phyloP scores from a whole-genome alignment of 1,140 invertebrate genomes.

The Triops cancriformis region DNA sequence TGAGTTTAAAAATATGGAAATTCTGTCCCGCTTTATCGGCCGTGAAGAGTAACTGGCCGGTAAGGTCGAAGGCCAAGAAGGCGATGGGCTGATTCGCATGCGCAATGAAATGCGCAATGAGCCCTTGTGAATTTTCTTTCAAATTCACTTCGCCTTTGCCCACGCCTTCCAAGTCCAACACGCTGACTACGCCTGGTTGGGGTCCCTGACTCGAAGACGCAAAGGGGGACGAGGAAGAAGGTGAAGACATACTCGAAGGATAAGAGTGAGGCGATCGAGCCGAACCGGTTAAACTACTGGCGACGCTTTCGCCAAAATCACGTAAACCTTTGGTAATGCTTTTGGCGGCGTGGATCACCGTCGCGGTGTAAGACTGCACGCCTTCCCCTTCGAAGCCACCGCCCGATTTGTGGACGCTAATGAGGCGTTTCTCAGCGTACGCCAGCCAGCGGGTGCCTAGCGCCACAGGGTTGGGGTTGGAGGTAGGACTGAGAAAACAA shows the following conservation, averaged over 20 bases:
- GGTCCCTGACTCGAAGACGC: conserved; percentile 26
- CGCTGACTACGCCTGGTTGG: conserved; percentile 49
- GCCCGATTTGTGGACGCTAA: conserved; percentile 70
- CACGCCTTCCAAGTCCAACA: conserved; percentile 45
- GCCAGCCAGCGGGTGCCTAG: conserved; percentile 61
- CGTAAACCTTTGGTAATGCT: conserved; percentile 72
- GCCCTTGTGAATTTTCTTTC: conserved; percentile 49
- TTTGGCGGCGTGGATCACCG: conserved; percentile 89
- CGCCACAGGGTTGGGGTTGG: conserved; percentile 79
- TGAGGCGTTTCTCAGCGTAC: conserved; percentile 73
- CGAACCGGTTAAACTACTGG: conserved; percentile 71
- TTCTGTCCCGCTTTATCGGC: conserved; percentile 89
- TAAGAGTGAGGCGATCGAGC: conserved; percentile 34
- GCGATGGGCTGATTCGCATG: conserved; percentile 80
- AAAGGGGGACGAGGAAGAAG: conserved; percentile 23
- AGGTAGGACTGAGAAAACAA: conserved; percentile 78
- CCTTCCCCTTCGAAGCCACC: conserved; percentile 62
- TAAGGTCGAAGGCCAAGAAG: conserved; percentile 82
- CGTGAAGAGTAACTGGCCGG: conserved; percentile 82
- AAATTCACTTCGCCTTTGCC: conserved; percentile 34
- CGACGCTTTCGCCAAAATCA: conserved; percentile 87
- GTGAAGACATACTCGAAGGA: conserved; percentile 33
- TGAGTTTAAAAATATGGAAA: conserved; percentile 90
- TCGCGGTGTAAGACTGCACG: conserved; percentile 86
- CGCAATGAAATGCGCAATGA: conserved; percentile 89